phyloP scores from a whole-genome alignment of 2,888 invertebrate genomes.

The Ecliptopera silaceata region DNA sequence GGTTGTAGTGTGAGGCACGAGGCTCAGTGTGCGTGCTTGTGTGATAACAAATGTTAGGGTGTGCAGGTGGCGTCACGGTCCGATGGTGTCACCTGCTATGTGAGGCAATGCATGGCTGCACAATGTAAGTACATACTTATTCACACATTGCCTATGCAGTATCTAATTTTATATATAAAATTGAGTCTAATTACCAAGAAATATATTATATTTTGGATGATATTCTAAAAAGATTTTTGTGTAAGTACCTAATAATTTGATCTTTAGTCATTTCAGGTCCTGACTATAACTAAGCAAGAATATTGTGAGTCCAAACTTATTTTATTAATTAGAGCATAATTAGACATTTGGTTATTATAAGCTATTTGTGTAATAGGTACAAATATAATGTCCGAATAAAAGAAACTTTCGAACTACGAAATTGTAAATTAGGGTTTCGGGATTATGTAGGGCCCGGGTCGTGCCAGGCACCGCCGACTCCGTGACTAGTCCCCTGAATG shows the following conservation, averaged over 20 bases:
- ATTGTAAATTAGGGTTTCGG: constrained; percentile 33
- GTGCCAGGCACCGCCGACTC: constrained; percentile 67
- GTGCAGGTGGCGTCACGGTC: constrained; percentile 73
- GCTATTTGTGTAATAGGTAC: too few relatives aligned
- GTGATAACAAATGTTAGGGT: constrained; percentile 60
- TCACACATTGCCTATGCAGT: constrained; percentile 7
- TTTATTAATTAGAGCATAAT: too few relatives aligned
- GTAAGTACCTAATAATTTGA: not conserved
- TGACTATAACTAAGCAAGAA: too few relatives aligned
- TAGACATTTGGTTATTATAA: too few relatives aligned
- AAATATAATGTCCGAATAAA: too few relatives aligned
- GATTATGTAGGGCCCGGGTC: constrained; percentile 54
- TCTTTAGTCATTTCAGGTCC: not conserved
- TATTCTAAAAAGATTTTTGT: not conserved
- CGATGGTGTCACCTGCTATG: constrained; percentile 71
- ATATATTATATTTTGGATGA: not conserved
- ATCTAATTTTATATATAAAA: not conserved
- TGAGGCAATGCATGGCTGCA: constrained; percentile 63
- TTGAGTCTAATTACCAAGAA: not conserved
- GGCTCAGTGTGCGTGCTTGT: constrained; percentile 49
- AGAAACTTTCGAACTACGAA: not conserved
- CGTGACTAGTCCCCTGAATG: constrained; percentile 53
- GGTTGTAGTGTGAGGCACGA: constrained; percentile 45
- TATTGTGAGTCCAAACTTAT: too few relatives aligned
- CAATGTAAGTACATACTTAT: constrained; percentile 18